These are phyloP conservation scores for Sebastes nivosus DNA, from an alignment of 2,797 vertebrate genomes.

Conservation along the genomic window DNA sequence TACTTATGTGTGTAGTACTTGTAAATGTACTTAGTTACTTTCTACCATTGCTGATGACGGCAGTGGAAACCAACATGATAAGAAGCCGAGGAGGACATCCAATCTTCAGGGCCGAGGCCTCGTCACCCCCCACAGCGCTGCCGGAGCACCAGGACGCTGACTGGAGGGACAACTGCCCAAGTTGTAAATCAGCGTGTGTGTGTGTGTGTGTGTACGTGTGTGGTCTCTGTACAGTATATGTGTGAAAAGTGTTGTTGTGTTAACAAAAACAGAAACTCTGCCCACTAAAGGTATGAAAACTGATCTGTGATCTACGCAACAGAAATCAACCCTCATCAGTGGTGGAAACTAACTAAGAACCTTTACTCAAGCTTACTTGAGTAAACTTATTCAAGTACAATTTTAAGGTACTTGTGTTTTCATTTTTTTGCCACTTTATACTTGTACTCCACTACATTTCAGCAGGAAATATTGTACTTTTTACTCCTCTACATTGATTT, in stretches of 20 bases:
- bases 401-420: no score
- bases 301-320: not conserved
- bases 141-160: constrained; percentile 49
- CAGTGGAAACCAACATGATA: constrained; percentile 42
- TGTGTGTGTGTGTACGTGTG: constrained; percentile 13
- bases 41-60: not conserved
- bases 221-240: constrained; percentile 14
- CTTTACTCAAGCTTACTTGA: not conserved
- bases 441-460: not conserved
- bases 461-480: not conserved
- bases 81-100: constrained; percentile 28
- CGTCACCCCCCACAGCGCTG: constrained; percentile 24
- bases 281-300: not conserved
- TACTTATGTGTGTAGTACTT: not conserved
- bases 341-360: not conserved
- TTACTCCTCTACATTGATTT: not conserved
- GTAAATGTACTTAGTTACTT: not conserved
- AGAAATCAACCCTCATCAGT: not conserved
- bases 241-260: not conserved
- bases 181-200: constrained; percentile 70
- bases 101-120: not conserved
- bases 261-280: not conserved
- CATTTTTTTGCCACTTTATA: not conserved
- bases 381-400: no score
- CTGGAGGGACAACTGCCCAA: constrained; percentile 62